These are phyloP conservation scores for Gymnothorax javanicus DNA, from an alignment of 2,797 vertebrate genomes.

Conservation along the genomic window DNA sequence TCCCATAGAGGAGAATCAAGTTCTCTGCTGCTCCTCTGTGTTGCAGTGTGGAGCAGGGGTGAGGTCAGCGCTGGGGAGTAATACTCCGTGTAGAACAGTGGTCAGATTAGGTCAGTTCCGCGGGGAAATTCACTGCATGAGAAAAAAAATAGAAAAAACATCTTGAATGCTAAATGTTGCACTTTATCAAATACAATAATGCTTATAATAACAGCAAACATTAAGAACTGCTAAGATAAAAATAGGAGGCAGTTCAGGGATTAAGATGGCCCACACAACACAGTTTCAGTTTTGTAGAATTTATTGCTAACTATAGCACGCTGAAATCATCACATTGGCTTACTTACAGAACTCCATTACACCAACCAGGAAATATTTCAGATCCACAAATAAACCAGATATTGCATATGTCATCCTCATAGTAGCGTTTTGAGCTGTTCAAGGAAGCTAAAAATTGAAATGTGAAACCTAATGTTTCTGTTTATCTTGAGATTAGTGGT, in stretches of 20 bases:
- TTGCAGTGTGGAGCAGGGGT: too few species aligned
- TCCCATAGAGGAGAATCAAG: too few species aligned
- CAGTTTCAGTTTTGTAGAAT: not conserved
- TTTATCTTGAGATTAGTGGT: not conserved
- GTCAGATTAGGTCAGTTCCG: not conserved
- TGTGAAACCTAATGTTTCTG: not conserved
- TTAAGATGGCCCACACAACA: not conserved
- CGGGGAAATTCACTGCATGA: not conserved
- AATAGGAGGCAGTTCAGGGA: not conserved
- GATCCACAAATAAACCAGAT: not conserved
- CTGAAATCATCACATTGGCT: not conserved
- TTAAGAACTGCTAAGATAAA: not conserved
- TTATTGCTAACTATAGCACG: not conserved
- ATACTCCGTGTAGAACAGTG: too few species aligned
- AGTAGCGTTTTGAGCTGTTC: not conserved
- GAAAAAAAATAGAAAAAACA: not conserved
- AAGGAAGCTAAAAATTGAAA: not conserved
- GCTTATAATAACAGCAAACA: not conserved
- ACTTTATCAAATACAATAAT: not conserved
- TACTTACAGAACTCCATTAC: not conserved
- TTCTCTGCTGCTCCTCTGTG: too few species aligned
- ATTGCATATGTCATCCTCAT: not conserved
- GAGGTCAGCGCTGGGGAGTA: too few species aligned
- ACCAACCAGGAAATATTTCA: not conserved
- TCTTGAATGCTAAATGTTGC: not conserved